Evolutionary conservation across 2,113 vertebrate genomes (phyloP).

Genomic region (Calyptommatus sinebrachiatus): DNA sequence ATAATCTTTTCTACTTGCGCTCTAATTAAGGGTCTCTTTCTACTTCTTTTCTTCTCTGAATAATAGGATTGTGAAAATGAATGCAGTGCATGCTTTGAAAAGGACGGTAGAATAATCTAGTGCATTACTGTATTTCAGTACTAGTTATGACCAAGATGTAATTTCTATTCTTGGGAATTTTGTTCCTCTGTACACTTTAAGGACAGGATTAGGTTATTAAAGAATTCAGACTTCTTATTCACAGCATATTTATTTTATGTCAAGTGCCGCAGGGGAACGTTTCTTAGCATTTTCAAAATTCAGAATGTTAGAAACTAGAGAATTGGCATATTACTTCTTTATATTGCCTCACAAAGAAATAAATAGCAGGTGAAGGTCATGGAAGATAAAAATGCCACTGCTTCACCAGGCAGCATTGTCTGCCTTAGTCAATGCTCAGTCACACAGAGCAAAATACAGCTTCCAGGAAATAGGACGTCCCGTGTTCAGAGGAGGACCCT

Average conservation of each 20-base stretch:
- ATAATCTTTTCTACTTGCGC: conserved; percentile 32
- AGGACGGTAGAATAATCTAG: neutral
- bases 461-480: no score
- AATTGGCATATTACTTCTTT: no score
- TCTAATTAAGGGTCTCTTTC: conserved; percentile 11
- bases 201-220: conserved; percentile 24
- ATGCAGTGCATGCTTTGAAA: conserved; percentile 7
- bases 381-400: no score
- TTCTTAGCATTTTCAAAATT: no score
- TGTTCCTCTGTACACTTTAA: neutral
- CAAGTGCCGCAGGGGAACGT: neutral
- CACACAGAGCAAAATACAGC: no score
- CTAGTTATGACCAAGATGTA: conserved; percentile 4
- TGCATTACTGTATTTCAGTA: conserved; percentile 22
- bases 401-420: no score
- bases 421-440: no score
- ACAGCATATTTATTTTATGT: neutral
- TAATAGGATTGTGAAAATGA: conserved; percentile 7
- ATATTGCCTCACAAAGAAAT: no score
- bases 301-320: no score
- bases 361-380: no score
- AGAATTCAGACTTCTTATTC: conserved; percentile 14
- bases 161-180: conserved; percentile 13
- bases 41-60: conserved; percentile 23
- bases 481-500: no score